Percentiles rank a stretch among this genome's conserved stretches.
phyloP scores from a whole-genome alignment of 2,888 invertebrate genomes.

The Mythimna ferrago region DNA sequence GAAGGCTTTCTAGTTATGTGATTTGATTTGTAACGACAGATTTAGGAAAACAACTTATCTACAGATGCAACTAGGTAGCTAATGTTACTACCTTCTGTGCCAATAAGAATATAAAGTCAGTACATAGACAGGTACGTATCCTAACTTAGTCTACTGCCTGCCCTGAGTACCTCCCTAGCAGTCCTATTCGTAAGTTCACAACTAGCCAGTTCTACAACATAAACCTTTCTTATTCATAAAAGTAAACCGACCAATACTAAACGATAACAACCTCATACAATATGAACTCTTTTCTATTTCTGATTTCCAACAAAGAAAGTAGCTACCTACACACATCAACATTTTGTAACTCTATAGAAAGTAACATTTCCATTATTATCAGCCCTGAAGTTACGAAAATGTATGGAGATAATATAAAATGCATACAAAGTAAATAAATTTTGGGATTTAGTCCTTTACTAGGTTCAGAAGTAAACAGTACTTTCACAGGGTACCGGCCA shows the following conservation, averaged over 20 bases:
- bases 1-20: no score
- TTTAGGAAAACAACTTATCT: no score
- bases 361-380: not conserved
- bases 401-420: slow-evolving; percentile 18
- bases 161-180: not conserved
- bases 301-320: slow-evolving; percentile 44
- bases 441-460: slow-evolving; percentile 50
- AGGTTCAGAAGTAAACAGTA: slow-evolving; percentile 67
- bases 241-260: not conserved
- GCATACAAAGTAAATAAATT: slow-evolving; percentile 34
- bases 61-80: no score
- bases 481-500: slow-evolving; percentile 74
- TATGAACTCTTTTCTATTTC: slow-evolving; percentile 36
- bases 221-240: slow-evolving; percentile 12
- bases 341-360: not conserved
- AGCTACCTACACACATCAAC: not conserved
- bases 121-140: no score
- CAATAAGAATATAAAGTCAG: no score
- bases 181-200: not conserved
- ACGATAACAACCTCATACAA: slow-evolving; percentile 17
- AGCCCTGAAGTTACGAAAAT: slow-evolving; percentile 4
- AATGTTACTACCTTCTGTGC: no score
- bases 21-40: no score
- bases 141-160: no score
- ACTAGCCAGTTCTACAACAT: not conserved